Evolutionary conservation across 2,888 invertebrate species (phyloP), one percentile per base, ranked within the genome.

Genomic region (Athalia circularis): DNA sequence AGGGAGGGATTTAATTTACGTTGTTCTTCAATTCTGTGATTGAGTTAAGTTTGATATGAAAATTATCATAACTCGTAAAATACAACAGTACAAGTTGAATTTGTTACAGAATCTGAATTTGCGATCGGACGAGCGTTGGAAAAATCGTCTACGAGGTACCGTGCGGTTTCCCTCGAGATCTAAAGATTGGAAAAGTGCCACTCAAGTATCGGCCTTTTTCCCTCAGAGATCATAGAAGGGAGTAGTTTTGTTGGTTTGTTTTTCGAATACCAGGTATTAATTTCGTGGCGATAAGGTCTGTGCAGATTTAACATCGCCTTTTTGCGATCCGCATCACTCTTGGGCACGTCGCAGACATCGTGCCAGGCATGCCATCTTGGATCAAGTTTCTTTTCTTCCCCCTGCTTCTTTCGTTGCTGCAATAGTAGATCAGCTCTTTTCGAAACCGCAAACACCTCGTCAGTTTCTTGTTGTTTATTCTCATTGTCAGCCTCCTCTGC

Each of bases 251-350:
- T 65, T 4, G 47, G 75, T 13, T 80, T 80, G 61, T 81, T 80
- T 13, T 64, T 79, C 9, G 81, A 45, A 47, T 83, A 83, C 84
- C 83, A 85, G 2, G 65, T 79, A 65, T 82, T 80, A 57, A 84
- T 62, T 43, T 83, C 82, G 79, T 84, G 82, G 6, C 70, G 62
- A 75, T 82, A 81, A 9, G 81, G 81, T 45, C 78, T 83, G 4
- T 80, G 75, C 47, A 84, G 54, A 61, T 67, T 72, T 52, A 80
- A 72, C 70, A 83, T 65, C 7, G 77, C 77, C 3, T 77, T 47
- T 7, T 77, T 67, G n/a, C 80, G 70, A 75, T 83, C 78, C n/a
- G 8, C 7, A 3, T 80, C 65, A 0, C 59, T 80, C 65, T 57
- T 77, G 6, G 80, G 61, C 11, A 79, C 65, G 45, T 54, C 64